Evolutionary conservation across 2,888 invertebrate genomes (phyloP), one percentile per base, ranked within the genome.

Genomic region (Zygogramma bicolorata): DNA sequence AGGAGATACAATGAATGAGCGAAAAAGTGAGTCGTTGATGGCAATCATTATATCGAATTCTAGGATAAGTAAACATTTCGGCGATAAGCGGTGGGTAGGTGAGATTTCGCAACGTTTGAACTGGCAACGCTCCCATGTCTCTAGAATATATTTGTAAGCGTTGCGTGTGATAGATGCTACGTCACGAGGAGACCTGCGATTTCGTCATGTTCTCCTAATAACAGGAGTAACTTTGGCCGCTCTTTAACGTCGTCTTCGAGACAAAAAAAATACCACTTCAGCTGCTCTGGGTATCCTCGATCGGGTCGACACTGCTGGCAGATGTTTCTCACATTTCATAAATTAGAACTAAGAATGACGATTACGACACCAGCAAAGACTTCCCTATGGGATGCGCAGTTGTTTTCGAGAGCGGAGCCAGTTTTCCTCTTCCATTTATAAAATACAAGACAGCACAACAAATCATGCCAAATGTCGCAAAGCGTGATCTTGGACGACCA

Each of bases 201-300:
- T 46, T 29, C 46, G 59, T 80, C 67, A 75, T 83, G 81, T 65
- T 81, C 79, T 78, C 83, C 83, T 83, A 75, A 68, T 82, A 81
- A 67, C 80, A 76, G 79, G 83, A 83, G 83, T 79, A 80, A 80
- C 76, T 71, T 77, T 76, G 78, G 71, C 75, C 77, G 74, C 78
- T 83, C 83, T 83, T 82, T 74, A 61, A 22, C 69, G 31, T 53
- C 57, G 38, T 38, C 34, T 31, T 15, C 59, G 31, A 59, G 29
- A 27, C 29, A 25, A 53, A 46, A 46, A 59, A 63, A 70, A 46
- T 63, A 31, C 68, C 57, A 66, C 75, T 71, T 69, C 69, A 13
- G 13, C 5, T 60, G 38, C 22, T 40, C 18, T 10, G 46, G 20
- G 6, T 3, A 8, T 22, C 46, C 20, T 20, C 18, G 46, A 8